Conservation (phyloP, 2,797 vertebrate genomes). For the Peromyscus melanophrys region DNA sequence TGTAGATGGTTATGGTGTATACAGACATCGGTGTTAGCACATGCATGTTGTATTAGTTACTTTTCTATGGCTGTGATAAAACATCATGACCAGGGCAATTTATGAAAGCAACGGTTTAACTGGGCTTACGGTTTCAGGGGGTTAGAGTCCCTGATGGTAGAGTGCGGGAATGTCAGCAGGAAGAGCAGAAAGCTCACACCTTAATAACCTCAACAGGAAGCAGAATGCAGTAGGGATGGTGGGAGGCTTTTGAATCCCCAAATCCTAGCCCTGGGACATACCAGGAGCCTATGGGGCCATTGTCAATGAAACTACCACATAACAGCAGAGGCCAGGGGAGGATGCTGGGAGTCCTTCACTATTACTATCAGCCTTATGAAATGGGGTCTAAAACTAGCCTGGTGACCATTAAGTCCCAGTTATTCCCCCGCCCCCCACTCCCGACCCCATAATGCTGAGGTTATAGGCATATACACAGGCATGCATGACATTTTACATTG, state of each 20-base stretch:
- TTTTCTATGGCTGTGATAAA: background rate
- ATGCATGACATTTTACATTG: background rate
- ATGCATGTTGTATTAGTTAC: background rate
- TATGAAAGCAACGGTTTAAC: background rate
- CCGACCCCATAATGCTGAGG: too few species aligned
- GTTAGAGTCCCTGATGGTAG: background rate
- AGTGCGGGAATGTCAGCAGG: too few species aligned
- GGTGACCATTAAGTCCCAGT: background rate
- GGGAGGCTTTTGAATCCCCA: background rate
- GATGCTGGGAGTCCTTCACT: background rate
- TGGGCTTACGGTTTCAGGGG: background rate
- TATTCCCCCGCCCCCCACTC: background rate
- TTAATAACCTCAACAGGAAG: background rate
- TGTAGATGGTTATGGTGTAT: too few species aligned
- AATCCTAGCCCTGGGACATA: background rate
- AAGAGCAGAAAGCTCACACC: background rate
- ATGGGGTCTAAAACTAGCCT: background rate
- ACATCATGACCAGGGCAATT: background rate
- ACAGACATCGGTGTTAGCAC: background rate
- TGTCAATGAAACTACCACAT: background rate
- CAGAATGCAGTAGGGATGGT: background rate
- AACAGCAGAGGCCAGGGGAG: background rate
- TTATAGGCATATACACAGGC: background rate
- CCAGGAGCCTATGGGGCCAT: background rate
- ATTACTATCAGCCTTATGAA: background rate